A percentile compares a stretch with the other conserved stretches of the same genome.
These are phyloP conservation scores for Cartodere bifasciata DNA, from an alignment of 2,888 invertebrate genomes.

Conservation along the genomic window DNA sequence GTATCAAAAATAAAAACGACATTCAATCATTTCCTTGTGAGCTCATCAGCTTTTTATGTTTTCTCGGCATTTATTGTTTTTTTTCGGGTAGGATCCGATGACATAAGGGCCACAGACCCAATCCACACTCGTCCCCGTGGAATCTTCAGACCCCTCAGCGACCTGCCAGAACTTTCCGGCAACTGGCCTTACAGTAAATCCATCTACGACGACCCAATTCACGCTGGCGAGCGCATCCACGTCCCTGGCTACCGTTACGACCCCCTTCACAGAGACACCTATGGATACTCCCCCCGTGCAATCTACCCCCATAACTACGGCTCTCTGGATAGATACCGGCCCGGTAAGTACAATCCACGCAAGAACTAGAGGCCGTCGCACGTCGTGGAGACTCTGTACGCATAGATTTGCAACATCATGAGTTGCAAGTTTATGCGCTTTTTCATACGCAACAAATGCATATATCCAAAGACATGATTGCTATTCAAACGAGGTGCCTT, in stretches of 20 bases:
- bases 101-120: conserved; percentile 74
- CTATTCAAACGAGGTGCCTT: too few species aligned
- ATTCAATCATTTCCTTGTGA: too few species aligned
- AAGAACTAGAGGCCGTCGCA: conserved; percentile 26
- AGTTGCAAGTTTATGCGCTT: too few species aligned
- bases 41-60: too few species aligned
- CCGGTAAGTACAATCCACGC: conserved; percentile 56
- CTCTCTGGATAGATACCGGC: conserved; percentile 64
- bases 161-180: conserved; percentile 58
- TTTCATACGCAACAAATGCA: too few species aligned
- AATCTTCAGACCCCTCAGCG: conserved; percentile 49
- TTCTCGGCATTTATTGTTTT: conserved; percentile 7
- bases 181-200: conserved; percentile 72
- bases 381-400: too few species aligned
- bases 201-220: conserved; percentile 75
- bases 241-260: conserved; percentile 83
- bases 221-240: conserved; percentile 71
- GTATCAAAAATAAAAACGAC: too few species aligned
- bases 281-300: conserved; percentile 79
- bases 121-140: conserved; percentile 52
- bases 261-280: conserved; percentile 80
- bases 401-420: too few species aligned
- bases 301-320: conserved; percentile 79
- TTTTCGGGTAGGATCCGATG: conserved; percentile 79
- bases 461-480: too few species aligned